Base-by-base conservation (phyloP, 1,140 invertebrate genomes). In the Lepidurus apus region DNA sequence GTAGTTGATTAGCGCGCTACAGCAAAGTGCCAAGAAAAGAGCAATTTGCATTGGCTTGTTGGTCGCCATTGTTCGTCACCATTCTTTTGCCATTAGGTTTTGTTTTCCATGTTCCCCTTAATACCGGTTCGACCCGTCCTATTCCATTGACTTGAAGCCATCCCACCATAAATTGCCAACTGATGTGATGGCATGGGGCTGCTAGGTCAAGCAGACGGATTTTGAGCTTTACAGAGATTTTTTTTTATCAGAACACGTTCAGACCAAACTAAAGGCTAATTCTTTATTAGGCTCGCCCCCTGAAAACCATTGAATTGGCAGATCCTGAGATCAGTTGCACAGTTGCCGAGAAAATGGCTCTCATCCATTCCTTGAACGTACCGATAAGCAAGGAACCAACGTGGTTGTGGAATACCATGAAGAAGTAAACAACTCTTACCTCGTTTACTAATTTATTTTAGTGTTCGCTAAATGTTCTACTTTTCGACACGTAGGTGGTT, bases 371-470 rank as follows among this genome's bases (percentile, higher is more conserved):
- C 17, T 91, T 98, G 87, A 92, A 97, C 84, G 93, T 98, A 81
- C 97, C 97, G 0, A 90, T 98, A 79, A 95, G 91, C 78, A 98
- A 98, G 86, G 94, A 97, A 82, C 95, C 96, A 2, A 91, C 91
- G 42, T 98, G 95, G 95, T 85, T 98, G 0, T 97, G 94, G 92
- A 92, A 95, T 80, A 96, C 92, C 1, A 93, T 96, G 75, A 74
- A 77, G n/a, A 77, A 53, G 76, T 77, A 53, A 34, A 43, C 34
- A 13, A 44, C 21, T 65, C n/a, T n/a, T 11, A 21, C 17, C 45
- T 47, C 0, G 45, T 47, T 47, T 47, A 47, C 45, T 47, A 9
- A 0, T 8, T 73, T 73, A 7, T 7, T 7, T 7, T 26, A 21
- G 21, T 73, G 73, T 73, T 73, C 21, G 73, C 21, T 21, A 73